Evolutionary conservation across 2,797 vertebrate species (phyloP), one percentile per base, ranked within the genome.

Genomic region (Crax fasciolata): DNA sequence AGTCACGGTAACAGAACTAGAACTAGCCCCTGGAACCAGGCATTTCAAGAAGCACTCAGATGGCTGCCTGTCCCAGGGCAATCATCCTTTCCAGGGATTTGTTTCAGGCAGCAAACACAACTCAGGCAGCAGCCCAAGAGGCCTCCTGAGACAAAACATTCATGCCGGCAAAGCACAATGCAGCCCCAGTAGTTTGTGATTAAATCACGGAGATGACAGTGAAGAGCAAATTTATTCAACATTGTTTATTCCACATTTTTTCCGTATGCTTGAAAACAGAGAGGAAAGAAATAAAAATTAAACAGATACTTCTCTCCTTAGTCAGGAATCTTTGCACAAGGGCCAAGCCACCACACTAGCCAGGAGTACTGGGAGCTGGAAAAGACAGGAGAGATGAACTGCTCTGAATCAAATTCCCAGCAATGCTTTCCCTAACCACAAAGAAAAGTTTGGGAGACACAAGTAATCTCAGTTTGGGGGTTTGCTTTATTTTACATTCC

Each of bases 231-330:
- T 89, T 59, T 82, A 84, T 76, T 76, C 77, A 84, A 24, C 21
- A 68, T 49, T 81, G 83, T 87, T 90, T 87, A 73, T 74, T 81
- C 44, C 66, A 87, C 59, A 80, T 49, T 77, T 84, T 86, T 96
- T 68, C 92, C 75, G 80, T 39, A 79, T 27, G 54, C 84, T 71
- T 80, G 52, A 76, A 90, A 95, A 82, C 27, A 83, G 52, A 75
- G 51, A 93, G 44, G 13, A 89, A 93, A 73, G 15, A 89, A 92
- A 83, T 58, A 74, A 83, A 90, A 87, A 91, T 67, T 86, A 87
- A 94, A 88, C 84, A 93, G 76, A 80, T 58, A 86, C 59, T 58
- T 77, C 89, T 92, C 77, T 48, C 54, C 52, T 86, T 70, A 48
- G 76, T 75, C 70, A 82, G 55, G 13, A 90, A 70, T 87, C 84